phyloP scores from a whole-genome alignment of 1,140 invertebrate species.

The Eumaeus atala region DNA sequence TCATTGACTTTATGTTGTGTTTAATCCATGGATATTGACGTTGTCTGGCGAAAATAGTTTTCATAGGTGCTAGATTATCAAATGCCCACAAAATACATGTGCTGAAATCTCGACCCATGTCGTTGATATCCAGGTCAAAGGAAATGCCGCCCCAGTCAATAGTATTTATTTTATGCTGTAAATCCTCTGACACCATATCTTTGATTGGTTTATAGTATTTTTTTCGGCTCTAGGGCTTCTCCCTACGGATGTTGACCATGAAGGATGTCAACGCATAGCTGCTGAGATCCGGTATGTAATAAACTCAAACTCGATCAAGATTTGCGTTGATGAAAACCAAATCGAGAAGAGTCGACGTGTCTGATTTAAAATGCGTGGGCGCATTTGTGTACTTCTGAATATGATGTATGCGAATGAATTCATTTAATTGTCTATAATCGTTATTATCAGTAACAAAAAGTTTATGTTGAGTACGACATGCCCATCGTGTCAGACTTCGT shows the following conservation, averaged over 20 bases:
- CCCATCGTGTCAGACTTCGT: too few relatives aligned
- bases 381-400: too few relatives aligned
- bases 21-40: too few relatives aligned
- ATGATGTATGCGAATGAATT: too few relatives aligned
- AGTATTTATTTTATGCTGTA: background rate
- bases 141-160: background rate
- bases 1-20: too few relatives aligned
- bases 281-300: background rate
- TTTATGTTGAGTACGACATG: too few relatives aligned
- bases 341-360: background rate
- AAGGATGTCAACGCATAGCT: background rate
- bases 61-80: too few relatives aligned
- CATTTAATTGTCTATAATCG: too few relatives aligned
- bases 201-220: background rate
- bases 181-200: background rate
- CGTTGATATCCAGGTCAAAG: background rate
- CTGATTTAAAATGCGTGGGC: background rate
- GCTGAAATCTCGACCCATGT: too few relatives aligned
- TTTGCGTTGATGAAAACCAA: background rate
- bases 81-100: too few relatives aligned
- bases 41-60: too few relatives aligned
- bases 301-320: background rate
- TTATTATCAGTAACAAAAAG: too few relatives aligned
- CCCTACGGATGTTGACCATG: background rate
- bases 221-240: background rate